phyloP scores from a whole-genome alignment of 2,888 invertebrate species.

The Psylliodes chrysocephalus region DNA sequence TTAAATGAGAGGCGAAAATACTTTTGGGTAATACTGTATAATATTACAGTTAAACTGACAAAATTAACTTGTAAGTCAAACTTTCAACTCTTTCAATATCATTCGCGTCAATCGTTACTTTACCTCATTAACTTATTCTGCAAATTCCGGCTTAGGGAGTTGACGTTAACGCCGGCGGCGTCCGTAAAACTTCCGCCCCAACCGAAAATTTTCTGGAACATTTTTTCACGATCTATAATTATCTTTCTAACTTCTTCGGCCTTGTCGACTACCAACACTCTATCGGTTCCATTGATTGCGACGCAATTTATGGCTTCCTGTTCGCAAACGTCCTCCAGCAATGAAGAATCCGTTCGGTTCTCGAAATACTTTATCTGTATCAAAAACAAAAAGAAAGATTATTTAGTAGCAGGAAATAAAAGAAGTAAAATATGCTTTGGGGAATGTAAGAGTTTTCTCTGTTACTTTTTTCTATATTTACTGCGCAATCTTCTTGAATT shows the following conservation, averaged over 20 bases:
- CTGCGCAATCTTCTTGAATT: no score
- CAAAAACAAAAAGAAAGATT: no score
- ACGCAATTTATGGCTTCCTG: not conserved
- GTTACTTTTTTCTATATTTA: no score
- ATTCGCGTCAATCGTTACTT: no score
- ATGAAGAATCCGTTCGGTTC: not conserved
- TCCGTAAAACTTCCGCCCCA: slow-evolving; percentile 87
- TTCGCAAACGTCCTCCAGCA: slow-evolving; percentile 1
- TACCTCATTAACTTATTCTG: slow-evolving; percentile 67
- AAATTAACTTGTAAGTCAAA: no score
- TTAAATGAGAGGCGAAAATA: no score
- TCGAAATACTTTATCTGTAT: not conserved
- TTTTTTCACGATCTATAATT: slow-evolving; percentile 3
- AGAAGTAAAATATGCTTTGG: no score
- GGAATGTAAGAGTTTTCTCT: no score
- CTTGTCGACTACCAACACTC: not conserved
- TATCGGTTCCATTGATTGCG: not conserved
- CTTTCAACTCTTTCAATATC: no score
- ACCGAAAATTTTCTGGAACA: slow-evolving; percentile 76
- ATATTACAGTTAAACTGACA: no score
- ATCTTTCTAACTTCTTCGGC: slow-evolving; percentile 4
- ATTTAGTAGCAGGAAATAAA: no score
- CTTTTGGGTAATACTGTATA: no score
- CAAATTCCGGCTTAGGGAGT: slow-evolving; percentile 66
- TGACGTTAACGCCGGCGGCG: slow-evolving; percentile 74